phyloP scores from a whole-genome alignment of 2,888 invertebrate species.

The Zelleria hepariella region DNA sequence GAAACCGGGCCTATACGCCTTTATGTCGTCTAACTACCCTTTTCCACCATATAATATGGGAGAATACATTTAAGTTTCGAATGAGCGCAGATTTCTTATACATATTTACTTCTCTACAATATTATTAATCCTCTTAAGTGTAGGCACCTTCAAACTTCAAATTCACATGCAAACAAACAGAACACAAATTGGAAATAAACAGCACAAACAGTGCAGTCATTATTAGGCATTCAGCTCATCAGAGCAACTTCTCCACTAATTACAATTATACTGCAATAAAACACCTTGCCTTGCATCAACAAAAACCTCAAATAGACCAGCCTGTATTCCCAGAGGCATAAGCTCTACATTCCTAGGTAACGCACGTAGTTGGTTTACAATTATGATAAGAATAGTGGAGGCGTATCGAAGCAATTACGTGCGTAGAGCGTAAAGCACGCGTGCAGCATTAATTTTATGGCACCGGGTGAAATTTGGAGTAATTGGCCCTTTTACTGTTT shows the following conservation, averaged over 20 bases:
- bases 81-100: no score
- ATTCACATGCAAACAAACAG: constrained; percentile 22
- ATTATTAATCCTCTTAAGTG: no score
- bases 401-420: constrained; percentile 53
- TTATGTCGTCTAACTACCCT: no score
- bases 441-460: constrained; percentile 50
- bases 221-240: constrained; percentile 7
- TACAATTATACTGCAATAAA: constrained; percentile 54
- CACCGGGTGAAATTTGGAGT: constrained; percentile 47
- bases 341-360: constrained; percentile 11
- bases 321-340: constrained; percentile 11
- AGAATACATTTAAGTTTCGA: no score
- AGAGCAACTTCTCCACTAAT: constrained; percentile 29
- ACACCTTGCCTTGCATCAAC: constrained; percentile 11
- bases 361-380: constrained; percentile 19
- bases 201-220: constrained; percentile 22
- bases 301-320: background rate
- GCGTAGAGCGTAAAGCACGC: constrained; percentile 30
- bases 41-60: no score
- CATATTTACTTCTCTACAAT: no score
- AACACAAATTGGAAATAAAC: constrained; percentile 32
- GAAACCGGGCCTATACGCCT: no score
- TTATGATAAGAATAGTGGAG: constrained; percentile 38
- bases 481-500: constrained; percentile 42
- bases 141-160: no score